Evolutionary conservation across 1,140 invertebrate species (phyloP).

Genomic region (Paraescarpia echinospica): DNA sequence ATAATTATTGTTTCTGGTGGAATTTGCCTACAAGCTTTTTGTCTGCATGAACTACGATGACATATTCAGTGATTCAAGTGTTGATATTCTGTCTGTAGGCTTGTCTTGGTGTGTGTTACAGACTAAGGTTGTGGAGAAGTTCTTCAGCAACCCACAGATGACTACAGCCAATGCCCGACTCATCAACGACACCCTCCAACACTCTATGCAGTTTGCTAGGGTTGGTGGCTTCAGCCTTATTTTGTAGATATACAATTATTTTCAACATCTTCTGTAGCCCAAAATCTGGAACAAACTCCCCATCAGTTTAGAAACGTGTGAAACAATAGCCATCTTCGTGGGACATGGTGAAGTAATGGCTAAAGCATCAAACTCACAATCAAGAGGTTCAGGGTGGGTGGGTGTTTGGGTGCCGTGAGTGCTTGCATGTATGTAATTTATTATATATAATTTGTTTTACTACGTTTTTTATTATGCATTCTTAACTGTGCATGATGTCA

Average conservation of each 20-base stretch:
- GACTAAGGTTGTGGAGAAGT: slow-evolving; percentile 58
- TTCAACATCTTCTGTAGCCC: neutral
- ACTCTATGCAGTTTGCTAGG: slow-evolving; percentile 50
- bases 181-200: slow-evolving; percentile 52
- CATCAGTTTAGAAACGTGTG: too few relatives aligned
- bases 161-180: slow-evolving; percentile 48
- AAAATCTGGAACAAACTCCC: too few relatives aligned
- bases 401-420: too few relatives aligned
- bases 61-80: neutral
- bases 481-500: neutral
- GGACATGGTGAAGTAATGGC: too few relatives aligned
- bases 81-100: neutral
- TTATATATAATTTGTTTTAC: neutral
- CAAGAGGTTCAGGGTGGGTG: too few relatives aligned
- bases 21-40: neutral
- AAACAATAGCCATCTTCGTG: too few relatives aligned
- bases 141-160: slow-evolving; percentile 53
- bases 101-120: slow-evolving; percentile 37
- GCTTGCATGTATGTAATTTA: neutral
- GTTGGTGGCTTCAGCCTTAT: slow-evolving; percentile 37
- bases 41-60: neutral
- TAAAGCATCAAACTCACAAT: too few relatives aligned
- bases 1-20: neutral
- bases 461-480: neutral
- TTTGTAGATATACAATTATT: neutral